Conservation (phyloP, 2,888 invertebrate genomes). For the Lycocerus yunnanus region DNA sequence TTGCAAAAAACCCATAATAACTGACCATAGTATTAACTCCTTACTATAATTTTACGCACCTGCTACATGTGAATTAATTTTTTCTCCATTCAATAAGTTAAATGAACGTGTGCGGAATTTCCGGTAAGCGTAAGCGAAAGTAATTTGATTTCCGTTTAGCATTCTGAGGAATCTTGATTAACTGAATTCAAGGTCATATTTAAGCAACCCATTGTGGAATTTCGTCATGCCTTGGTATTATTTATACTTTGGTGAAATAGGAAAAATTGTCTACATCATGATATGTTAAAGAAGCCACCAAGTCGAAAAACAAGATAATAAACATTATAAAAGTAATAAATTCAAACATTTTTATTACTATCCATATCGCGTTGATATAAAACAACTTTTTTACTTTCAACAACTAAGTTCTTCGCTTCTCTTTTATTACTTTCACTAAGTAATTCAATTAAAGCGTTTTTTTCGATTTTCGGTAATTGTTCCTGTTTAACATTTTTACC, state of each 20-base stretch:
- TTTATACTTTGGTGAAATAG: constrained; percentile 23
- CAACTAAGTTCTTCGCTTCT: constrained; percentile 11
- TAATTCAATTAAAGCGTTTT: constrained; percentile 6
- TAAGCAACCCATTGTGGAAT: constrained; percentile 16
- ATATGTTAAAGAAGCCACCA: background rate
- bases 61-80: constrained; percentile 26
- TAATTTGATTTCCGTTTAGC: constrained; percentile 33
- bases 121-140: constrained; percentile 27
- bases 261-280: background rate
- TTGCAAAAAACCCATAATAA: constrained; percentile 28
- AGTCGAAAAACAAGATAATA: background rate
- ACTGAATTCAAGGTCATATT: constrained; percentile 29
- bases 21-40: constrained; percentile 14
- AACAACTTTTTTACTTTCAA: constrained; percentile 26
- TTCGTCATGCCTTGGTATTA: constrained; percentile 18
- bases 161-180: constrained; percentile 25
- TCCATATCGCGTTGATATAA: constrained; percentile 16
- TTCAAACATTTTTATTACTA: constrained; percentile 10
- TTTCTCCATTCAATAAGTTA: constrained; percentile 17
- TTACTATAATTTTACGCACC: constrained; percentile 29
- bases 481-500: background rate
- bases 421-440: constrained; percentile 6
- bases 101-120: constrained; percentile 31
- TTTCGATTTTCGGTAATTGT: background rate
- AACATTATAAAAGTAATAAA: background rate